Evolutionary conservation across 2,113 vertebrate genomes (phyloP).

Genomic region (Mionectes macconnelli): DNA sequence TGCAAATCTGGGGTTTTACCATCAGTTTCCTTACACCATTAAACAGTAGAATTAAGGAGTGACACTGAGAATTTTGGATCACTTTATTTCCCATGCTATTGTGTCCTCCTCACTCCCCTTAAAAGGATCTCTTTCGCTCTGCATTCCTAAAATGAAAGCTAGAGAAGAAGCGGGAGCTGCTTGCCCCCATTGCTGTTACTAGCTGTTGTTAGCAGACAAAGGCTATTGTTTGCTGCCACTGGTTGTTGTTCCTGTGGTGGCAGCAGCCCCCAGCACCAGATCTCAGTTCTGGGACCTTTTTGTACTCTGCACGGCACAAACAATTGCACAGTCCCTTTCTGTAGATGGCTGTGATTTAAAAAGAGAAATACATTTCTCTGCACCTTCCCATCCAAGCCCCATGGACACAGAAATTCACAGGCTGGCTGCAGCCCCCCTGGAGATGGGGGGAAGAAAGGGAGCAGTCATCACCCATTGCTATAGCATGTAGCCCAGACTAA

Average conservation of each 20-base stretch:
- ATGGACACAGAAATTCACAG: background rate
- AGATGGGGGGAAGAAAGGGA: background rate
- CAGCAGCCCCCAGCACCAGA: background rate
- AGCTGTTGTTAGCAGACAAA: background rate
- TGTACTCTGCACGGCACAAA: background rate
- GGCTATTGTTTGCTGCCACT: slow-evolving; percentile 18
- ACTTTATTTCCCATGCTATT: background rate
- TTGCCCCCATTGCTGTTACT: background rate
- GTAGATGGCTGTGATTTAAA: background rate
- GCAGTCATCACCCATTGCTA: background rate
- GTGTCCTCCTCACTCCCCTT: background rate
- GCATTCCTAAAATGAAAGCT: background rate
- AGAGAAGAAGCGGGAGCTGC: background rate
- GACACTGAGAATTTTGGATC: background rate
- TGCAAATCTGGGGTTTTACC: background rate
- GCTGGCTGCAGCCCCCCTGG: background rate
- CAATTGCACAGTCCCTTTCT: background rate
- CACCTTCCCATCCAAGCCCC: background rate
- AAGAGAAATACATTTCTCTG: background rate
- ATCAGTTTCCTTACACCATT: background rate
- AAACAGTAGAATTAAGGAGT: background rate
- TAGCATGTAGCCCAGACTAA: background rate
- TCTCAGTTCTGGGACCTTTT: background rate
- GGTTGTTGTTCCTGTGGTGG: background rate
- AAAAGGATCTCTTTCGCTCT: background rate